Evolutionary conservation across 2,888 invertebrate species (phyloP), one percentile per base, ranked within the genome.

Genomic region (Malacosoma neustria): DNA sequence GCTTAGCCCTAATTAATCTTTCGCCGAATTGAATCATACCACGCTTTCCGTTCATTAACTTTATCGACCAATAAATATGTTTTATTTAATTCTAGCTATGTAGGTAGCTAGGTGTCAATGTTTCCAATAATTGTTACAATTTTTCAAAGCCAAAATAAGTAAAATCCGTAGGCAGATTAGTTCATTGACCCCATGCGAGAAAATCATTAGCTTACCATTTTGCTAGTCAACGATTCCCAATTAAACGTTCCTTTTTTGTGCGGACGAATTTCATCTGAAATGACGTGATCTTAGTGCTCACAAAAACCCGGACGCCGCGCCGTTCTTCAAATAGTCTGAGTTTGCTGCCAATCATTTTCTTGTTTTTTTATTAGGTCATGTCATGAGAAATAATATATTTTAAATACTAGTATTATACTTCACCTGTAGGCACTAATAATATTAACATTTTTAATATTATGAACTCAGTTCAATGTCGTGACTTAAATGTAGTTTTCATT

Each of bases 251-350:
- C 38, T 54, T 64, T 61, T 64, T 67, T 62, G 53, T 49, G 35
- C 41, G 42, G 29, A 43, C 46, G 36, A 45, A 48, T 41, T 54
- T 50, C 51, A 47, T 53, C 44, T 49, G 41, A 48, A 59, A 49
- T 67, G 63, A 63, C 63, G 65, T 54, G 51, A 57, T 56, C 49
- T 22, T 22, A 22, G 38, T 38, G 46, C 43, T 51, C 49, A 45
- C 42, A 69, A 71, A 70, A 71, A 71, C 51, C 61, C 70, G 66
- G 67, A 70, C 56, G 44, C 46, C 51, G 49, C 46, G 55, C n/a
- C n/a, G n/a, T n/a, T n/a, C n/a, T n/a, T 48, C 22, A 22, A 22
- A 22, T 22, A 22, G 9, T 22, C 22, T 5, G 22, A 22, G 22
- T 7, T 22, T 22, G 22, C 22, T 22, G 22, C 22, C 9, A 7